Base-by-base conservation (phyloP, 2,888 invertebrate species). In the Drosophila lacicola region DNA sequence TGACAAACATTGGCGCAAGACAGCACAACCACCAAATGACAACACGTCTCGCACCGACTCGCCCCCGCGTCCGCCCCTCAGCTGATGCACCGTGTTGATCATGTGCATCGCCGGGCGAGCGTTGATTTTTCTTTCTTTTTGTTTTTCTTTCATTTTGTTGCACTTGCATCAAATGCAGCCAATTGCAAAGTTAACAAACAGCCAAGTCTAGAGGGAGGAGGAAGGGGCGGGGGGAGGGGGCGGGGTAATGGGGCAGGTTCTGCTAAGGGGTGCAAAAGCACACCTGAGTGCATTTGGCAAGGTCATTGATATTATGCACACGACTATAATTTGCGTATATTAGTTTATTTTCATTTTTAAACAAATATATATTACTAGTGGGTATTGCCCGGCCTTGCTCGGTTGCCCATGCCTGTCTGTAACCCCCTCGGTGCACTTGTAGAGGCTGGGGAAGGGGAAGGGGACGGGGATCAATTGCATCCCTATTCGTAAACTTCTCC, bases 161-260 rank as follows among this genome's bases (percentile, higher is more conserved):
- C 29, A 29, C 29, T 29, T 29, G 51, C 55, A 70, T 46, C 53
- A 51, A 70, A 70, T 51, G 70, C 57, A 68, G 42, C 61, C 72
- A 73, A 71, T 64, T 49, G 56, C 72, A 65, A 71, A 77, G 74
- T 74, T 76, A 76, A 60, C 65, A 61, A 69, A 65, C 33, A 41
- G 36, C 6, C n/a, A 9, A n/a, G 13, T 17, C 19, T 13, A 29
- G 25, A 0, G 41, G 14, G 3, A 0, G 17, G 13, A 4, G 17
- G 13, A 0, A 4, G 41, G 41, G 19, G 10, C 13, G 41, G 33
- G 29, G 13, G 10, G 19, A n/a, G 4, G 11, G 9, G 50, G 8
- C 13, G 29, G 25, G 13, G 8, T 2, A n/a, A 39, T 1, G 14
- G 47, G n/a, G 45, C 8, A 29, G 17, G 42, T 8, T 34, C 45